Evolutionary conservation across 2,797 vertebrate genomes (phyloP).

Genomic region (Smutsia temminckii): DNA sequence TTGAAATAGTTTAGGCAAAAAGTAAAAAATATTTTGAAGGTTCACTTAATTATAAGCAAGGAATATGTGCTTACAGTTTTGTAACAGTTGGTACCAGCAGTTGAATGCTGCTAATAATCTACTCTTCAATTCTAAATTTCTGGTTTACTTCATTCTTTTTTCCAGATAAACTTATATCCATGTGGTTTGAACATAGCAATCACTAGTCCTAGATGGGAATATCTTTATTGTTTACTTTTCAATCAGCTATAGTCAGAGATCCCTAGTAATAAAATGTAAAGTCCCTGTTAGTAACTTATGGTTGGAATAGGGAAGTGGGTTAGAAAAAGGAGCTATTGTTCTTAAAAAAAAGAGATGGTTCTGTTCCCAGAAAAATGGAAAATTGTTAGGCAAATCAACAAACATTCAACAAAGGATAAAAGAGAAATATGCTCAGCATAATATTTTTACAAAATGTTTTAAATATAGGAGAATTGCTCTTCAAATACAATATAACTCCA

Average conservation of each 20-base stretch:
- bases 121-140: background rate
- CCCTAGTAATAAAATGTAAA: background rate
- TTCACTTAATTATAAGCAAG: background rate
- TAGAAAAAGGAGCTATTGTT: background rate
- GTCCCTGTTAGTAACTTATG: background rate
- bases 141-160: background rate
- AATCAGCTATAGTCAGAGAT: background rate
- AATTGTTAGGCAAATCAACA: background rate
- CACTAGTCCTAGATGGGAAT: accelerated
- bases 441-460: background rate
- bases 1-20: background rate
- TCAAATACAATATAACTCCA: background rate
- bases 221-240: background rate
- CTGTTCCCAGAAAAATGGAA: background rate
- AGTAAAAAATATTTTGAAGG: background rate
- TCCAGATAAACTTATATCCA: background rate
- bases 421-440: background rate
- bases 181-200: background rate
- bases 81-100: background rate
- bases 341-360: background rate
- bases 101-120: background rate
- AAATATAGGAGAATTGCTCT: background rate
- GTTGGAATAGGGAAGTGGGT: background rate
- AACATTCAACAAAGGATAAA: background rate
- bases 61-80: accelerated